Percentiles rank a stretch among this genome's conserved stretches.
Conservation (phyloP, 1,140 invertebrate genomes). For the Leptinotarsa lineolata region DNA sequence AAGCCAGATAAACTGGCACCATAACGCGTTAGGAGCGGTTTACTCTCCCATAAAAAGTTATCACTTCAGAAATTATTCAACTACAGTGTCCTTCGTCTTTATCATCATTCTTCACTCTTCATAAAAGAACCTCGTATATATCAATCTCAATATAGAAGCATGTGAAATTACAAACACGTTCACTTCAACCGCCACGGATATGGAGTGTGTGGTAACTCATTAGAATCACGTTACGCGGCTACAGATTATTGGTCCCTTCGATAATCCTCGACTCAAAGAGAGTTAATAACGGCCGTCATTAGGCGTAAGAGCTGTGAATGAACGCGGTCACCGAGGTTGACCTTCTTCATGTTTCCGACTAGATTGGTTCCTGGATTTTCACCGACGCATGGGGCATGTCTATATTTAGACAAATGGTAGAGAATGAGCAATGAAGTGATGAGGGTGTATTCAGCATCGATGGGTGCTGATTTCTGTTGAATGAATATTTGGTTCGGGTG, state of each 20-base stretch:
- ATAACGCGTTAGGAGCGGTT: no score
- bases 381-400: not conserved
- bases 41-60: no score
- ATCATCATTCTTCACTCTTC: no score
- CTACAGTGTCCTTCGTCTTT: no score
- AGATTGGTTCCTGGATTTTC: not conserved
- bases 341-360: not conserved
- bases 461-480: not conserved
- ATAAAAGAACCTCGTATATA: no score
- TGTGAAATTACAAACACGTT: not conserved
- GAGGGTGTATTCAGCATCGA: not conserved
- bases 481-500: not conserved
- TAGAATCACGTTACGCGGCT: not conserved
- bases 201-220: not conserved
- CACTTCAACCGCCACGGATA: not conserved
- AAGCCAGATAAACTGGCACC: no score
- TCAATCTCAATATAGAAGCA: not conserved
- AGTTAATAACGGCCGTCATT: not conserved
- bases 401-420: not conserved
- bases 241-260: slow-evolving; percentile 2
- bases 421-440: not conserved
- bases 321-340: slow-evolving; percentile 4
- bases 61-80: no score
- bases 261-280: not conserved
- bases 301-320: not conserved